Evolutionary conservation across 2,888 invertebrate genomes (phyloP).

Genomic region (Sinodicranocentrus sp.): DNA sequence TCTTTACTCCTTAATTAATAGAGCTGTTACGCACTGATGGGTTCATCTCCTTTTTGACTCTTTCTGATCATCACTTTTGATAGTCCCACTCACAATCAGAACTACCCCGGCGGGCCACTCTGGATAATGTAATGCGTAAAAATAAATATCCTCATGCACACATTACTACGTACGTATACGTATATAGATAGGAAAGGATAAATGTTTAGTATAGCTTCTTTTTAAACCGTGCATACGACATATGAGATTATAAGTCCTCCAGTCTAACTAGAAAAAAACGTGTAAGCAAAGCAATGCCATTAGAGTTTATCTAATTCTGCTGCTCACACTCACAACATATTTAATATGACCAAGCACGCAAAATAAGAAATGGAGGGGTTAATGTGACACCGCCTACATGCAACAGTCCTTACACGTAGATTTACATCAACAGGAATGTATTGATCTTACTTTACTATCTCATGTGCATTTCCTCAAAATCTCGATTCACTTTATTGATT

Average conservation of each 20-base stretch:
- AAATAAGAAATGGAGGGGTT: slow-evolving; percentile 31
- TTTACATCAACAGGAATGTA: too few species aligned
- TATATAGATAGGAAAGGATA: background rate
- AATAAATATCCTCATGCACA: too few species aligned
- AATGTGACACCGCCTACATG: slow-evolving; percentile 33
- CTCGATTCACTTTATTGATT: slow-evolving; percentile 52
- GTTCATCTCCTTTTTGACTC: slow-evolving; percentile 70
- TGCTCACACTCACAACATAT: background rate
- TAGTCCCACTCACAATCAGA: slow-evolving; percentile 34
- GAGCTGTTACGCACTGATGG: slow-evolving; percentile 73
- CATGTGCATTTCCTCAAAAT: slow-evolving; percentile 44
- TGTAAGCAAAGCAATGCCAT: too few species aligned
- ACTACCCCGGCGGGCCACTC: slow-evolving; percentile 66
- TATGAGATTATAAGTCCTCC: background rate
- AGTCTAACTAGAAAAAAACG: too few species aligned
- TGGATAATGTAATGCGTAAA: slow-evolving; percentile 58
- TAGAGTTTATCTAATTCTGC: too few species aligned
- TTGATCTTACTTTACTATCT: too few species aligned
- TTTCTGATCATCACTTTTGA: slow-evolving; percentile 62
- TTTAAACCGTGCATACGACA: background rate
- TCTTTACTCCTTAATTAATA: slow-evolving; percentile 76
- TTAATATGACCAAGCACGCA: background rate
- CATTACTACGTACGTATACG: background rate
- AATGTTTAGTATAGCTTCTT: background rate
- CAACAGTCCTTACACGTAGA: too few species aligned